Evolutionary conservation across 1,140 invertebrate species (phyloP), one percentile per base, ranked within the genome.

Genomic region (Schmidtea mediterranea): DNA sequence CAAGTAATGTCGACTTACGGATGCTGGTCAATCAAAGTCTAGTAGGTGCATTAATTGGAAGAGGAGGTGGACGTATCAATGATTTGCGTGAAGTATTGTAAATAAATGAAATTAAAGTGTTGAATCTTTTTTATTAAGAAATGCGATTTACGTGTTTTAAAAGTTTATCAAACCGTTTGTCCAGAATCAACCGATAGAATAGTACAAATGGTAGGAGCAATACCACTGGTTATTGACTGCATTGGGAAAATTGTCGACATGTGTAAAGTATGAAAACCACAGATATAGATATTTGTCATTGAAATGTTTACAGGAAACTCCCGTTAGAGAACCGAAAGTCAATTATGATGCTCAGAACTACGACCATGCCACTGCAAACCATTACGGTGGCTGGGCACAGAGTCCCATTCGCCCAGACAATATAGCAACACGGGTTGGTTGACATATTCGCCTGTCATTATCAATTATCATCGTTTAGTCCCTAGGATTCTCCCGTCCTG

Each of bases 41-140:
- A 64, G 89, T 89, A 49, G 89, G 89, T 46, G 92, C 84, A 62
- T 80, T 97, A 58, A 97, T 95, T 63, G 89, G 89, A 40, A 84
- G 87, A 65, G 79, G 75, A 52, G 89, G 90, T 37, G 71, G 77
- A 54, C 92, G 94, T 70, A 94, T 98, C 63, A 95, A 95, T 70
- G 86, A 95, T 67, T 74, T 98, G 16, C 73, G 89, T 62, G 86
- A 95, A 73, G 26, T 32, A 32, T 6, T 32, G 26, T 6, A 32
- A 32, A 10, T n/a, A n/a, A n/a, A n/a, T n/a, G n/a, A n/a, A n/a
- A n/a, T n/a, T n/a, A n/a, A n/a, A n/a, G n/a, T n/a, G n/a, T n/a
- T n/a, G n/a, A n/a, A n/a, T n/a, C n/a, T n/a, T n/a, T n/a, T 32
- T 32, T 32, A 3, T 32, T 6, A 6, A 32, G 26, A 84, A 89